Evolutionary conservation across 2,113 vertebrate genomes (phyloP).

Genomic region (Tricholaema leucomelas): DNA sequence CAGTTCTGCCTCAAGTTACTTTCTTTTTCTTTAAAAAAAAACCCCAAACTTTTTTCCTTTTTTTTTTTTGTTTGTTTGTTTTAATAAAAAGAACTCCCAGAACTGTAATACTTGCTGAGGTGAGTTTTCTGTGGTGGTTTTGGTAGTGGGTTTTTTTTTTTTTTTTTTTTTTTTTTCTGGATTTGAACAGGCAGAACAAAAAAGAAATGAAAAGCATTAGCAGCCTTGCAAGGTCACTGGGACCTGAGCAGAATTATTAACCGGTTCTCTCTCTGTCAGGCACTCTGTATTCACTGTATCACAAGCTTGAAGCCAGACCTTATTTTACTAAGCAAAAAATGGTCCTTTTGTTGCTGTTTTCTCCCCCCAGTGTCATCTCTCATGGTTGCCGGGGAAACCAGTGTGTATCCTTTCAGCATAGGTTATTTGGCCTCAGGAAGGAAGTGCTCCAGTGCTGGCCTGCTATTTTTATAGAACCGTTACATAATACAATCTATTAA

Average conservation of each 20-base stretch:
- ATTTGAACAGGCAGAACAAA: neutral
- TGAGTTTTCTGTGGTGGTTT: neutral
- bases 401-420: conserved; percentile 81
- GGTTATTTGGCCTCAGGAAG: conserved; percentile 84
- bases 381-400: conserved; percentile 78
- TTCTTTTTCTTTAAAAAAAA: neutral
- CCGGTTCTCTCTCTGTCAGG: conserved; percentile 44
- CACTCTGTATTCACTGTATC: conserved; percentile 74
- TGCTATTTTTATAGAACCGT: conserved; percentile 84
- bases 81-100: neutral
- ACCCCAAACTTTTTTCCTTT: no score
- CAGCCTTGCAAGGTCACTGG: conserved; percentile 61
- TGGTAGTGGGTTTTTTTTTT: no score
- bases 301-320: conserved; percentile 79
- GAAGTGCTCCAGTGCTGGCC: conserved; percentile 80
- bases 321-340: conserved; percentile 81
- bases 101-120: neutral
- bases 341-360: conserved; percentile 81
- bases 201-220: conserved; percentile 36
- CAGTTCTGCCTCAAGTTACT: neutral
- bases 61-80: neutral
- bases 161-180: neutral
- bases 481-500: conserved; percentile 85
- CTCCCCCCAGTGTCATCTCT: conserved; percentile 83
- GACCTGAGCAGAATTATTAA: conserved; percentile 81